Evolutionary conservation across 2,888 invertebrate genomes (phyloP), one percentile per base, ranked within the genome.

Genomic region (Gortyna flavago): DNA sequence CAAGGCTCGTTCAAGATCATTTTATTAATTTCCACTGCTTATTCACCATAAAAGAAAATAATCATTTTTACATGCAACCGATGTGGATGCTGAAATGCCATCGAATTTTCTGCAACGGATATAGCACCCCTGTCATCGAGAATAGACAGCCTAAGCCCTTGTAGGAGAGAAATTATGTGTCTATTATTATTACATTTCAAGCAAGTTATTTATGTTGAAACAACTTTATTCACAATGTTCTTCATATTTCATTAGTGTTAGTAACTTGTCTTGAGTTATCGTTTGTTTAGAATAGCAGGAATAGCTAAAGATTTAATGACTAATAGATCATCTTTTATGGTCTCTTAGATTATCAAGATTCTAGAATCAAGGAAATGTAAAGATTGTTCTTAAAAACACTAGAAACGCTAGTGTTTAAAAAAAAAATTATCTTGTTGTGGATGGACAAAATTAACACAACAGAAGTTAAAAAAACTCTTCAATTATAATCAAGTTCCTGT

Each of bases 121-220:
- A 64, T 13, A 69, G 32, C 64, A 77, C 59, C 79, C 72, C 81
- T 83, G 79, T 38, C 41, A 38, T n/a, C 41, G 13, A 77, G 72
- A 78, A 72, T 78, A 83, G 51, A 69, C 38, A 59, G 13, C 7
- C n/a, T 65, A 65, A 64, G 51, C 68, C n/a, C 65, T 66, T 77
- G 70, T 70, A 72, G 32, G 9, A 54, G 75, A 57, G 71, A 83
- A 66, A 65, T 54, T 32, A 69, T 68, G 44, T 78, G 59, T 72
- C 68, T 21, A 59, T 67, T 54, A 74, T n/a, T n/a, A n/a, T n/a
- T n/a, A 81, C 66, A 71, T 61, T 64, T 61, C 35, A 16, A 83
- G 16, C 51, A n/a, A 44, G 57, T 77, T 77, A 83, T 81, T 81
- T 78, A 81, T 72, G 65, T 77, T 68, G 32, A 32, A 81, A 72